Evolutionary conservation across 2,113 vertebrate genomes (phyloP).

Genomic region (Embiotoca jacksoni): DNA sequence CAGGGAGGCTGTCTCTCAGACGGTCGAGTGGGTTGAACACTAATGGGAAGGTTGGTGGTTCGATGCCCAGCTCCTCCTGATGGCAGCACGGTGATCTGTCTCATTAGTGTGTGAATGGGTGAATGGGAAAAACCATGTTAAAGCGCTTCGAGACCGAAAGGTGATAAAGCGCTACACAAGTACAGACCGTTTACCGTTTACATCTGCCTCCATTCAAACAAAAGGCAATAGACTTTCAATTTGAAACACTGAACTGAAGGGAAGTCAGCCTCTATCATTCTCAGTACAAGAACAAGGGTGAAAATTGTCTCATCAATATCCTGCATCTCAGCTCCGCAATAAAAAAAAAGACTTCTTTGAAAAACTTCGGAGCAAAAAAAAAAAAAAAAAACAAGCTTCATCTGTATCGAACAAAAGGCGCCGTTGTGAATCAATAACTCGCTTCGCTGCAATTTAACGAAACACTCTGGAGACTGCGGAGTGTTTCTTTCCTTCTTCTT

Average conservation of each 20-base stretch:
- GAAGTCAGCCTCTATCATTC: slow-evolving; percentile 12
- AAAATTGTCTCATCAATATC: slow-evolving; percentile 56
- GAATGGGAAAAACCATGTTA: too few species aligned
- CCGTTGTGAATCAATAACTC: slow-evolving; percentile 61
- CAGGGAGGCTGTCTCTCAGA: too few species aligned
- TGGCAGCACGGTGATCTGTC: too few species aligned
- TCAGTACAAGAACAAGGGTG: neutral
- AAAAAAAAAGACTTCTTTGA: slow-evolving; percentile 38
- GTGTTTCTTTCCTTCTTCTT: slow-evolving; percentile 16
- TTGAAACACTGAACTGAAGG: slow-evolving; percentile 17
- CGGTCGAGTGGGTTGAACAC: too few species aligned
- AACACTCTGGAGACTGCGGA: slow-evolving; percentile 21
- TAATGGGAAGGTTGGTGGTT: too few species aligned
- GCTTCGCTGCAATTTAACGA: slow-evolving; percentile 54
- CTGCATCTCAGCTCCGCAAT: slow-evolving; percentile 11
- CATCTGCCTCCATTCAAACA: slow-evolving; percentile 14
- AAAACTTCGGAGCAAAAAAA: slow-evolving; percentile 11
- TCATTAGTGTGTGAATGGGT: too few species aligned
- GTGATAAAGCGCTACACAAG: too few species aligned
- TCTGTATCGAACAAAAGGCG: slow-evolving; percentile 22
- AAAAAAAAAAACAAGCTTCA: slow-evolving; percentile 5
- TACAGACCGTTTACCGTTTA: too few species aligned
- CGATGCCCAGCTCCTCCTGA: too few species aligned
- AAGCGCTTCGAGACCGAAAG: too few species aligned
- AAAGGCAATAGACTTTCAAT: slow-evolving; percentile 35